These are phyloP conservation scores for Rhodeus uyekii DNA, from an alignment of 2,797 vertebrate genomes.

Conservation along the genomic window DNA sequence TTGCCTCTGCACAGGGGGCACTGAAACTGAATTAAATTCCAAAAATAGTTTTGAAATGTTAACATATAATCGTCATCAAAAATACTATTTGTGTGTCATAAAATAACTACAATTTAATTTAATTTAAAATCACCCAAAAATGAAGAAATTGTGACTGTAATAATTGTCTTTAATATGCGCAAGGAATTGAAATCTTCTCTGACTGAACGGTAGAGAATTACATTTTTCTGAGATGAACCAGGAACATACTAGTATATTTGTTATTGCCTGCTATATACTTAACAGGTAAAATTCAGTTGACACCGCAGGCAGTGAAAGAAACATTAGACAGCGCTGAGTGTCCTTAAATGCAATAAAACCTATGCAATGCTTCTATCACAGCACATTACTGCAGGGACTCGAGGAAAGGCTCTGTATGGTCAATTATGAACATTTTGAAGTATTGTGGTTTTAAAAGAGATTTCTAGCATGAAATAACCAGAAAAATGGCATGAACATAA, in stretches of 20 bases:
- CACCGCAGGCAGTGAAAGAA: constrained; percentile 58
- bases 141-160: background rate
- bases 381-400: background rate
- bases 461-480: constrained; percentile 2
- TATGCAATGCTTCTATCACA: constrained; percentile 41
- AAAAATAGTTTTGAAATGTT: too few relatives aligned
- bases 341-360: constrained; percentile 59
- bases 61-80: too few relatives aligned
- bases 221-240: constrained; percentile 63
- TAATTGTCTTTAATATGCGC: background rate
- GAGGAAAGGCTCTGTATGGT: constrained; percentile 6
- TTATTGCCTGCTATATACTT: constrained; percentile 62
- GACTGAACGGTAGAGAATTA: constrained; percentile 58
- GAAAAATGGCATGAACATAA: background rate
- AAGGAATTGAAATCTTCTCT: background rate
- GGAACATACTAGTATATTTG: constrained; percentile 64
- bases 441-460: constrained; percentile 2
- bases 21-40: too few relatives aligned
- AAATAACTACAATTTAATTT: too few relatives aligned
- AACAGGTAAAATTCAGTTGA: constrained; percentile 63
- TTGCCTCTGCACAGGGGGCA: too few relatives aligned
- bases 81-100: too few relatives aligned
- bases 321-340: constrained; percentile 55
- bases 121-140: background rate
- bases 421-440: constrained; percentile 1